Evolutionary conservation across 2,113 vertebrate species (phyloP).

Genomic region (Gallinago paraguaiae): DNA sequence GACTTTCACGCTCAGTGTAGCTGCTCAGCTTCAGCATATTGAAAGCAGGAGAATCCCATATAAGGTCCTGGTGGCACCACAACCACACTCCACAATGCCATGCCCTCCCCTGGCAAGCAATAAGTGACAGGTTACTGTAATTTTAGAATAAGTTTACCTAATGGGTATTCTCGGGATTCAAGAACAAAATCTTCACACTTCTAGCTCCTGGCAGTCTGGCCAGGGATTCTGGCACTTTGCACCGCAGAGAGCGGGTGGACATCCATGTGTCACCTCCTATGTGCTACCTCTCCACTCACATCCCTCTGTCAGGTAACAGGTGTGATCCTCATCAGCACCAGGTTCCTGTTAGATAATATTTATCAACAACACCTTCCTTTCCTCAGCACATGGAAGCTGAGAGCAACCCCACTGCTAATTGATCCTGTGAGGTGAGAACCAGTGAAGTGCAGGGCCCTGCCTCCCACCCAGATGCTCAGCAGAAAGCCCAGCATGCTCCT

Average conservation of each 20-base stretch:
- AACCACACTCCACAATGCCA: no score
- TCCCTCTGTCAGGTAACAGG: background rate
- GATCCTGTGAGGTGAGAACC: accelerated
- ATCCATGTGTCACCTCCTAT: background rate
- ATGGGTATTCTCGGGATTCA: background rate
- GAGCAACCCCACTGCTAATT: background rate
- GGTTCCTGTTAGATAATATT: background rate
- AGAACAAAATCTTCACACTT: background rate
- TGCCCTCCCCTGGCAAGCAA: background rate
- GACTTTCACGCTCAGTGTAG: background rate
- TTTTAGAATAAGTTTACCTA: background rate
- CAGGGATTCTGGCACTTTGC: accelerated
- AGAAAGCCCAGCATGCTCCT: background rate
- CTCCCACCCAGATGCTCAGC: background rate
- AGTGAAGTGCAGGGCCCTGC: accelerated
- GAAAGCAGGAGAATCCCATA: background rate
- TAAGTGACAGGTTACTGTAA: background rate
- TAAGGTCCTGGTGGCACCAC: background rate
- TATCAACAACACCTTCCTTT: no score
- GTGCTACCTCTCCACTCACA: background rate
- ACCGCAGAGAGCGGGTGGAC: accelerated
- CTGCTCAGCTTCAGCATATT: accelerated
- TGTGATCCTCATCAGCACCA: background rate
- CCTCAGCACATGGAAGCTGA: background rate
- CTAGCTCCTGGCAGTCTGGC: background rate